Percentiles rank a stretch among this genome's conserved stretches.
These are phyloP conservation scores for Scaptomyza pallida DNA, from an alignment of 1,140 invertebrate genomes.

Conservation along the genomic window DNA sequence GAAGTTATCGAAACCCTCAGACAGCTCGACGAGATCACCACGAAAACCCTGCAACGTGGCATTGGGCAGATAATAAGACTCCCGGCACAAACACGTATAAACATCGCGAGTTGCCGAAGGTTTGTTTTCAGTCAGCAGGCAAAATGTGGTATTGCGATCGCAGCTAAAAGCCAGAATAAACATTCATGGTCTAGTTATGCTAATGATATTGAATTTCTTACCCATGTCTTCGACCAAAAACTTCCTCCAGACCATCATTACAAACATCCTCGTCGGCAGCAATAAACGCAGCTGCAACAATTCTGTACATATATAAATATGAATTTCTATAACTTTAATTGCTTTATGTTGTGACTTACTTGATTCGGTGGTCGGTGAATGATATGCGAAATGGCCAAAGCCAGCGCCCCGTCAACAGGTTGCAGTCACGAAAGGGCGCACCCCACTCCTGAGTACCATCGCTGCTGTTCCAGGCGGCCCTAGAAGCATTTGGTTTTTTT, in stretches of 20 bases:
- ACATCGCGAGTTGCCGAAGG: slow-evolving; percentile 65
- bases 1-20: slow-evolving; percentile 83
- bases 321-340: background rate
- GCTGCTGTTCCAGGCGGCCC: slow-evolving; percentile 81
- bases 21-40: slow-evolving; percentile 84
- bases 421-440: slow-evolving; percentile 82
- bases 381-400: slow-evolving; percentile 84
- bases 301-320: slow-evolving; percentile 61
- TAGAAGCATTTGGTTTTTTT: slow-evolving; percentile 37
- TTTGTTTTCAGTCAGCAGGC: slow-evolving; percentile 73
- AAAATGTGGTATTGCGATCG: slow-evolving; percentile 83
- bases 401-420: slow-evolving; percentile 79
- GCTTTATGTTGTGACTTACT: slow-evolving; percentile 42
- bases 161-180: slow-evolving; percentile 51
- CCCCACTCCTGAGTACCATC: slow-evolving; percentile 82
- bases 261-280: slow-evolving; percentile 83
- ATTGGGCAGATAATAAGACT: slow-evolving; percentile 85
- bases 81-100: slow-evolving; percentile 85
- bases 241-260: slow-evolving; percentile 83
- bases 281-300: slow-evolving; percentile 82
- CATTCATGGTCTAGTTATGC: background rate
- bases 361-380: slow-evolving; percentile 75
- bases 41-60: slow-evolving; percentile 84
- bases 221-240: slow-evolving; percentile 82
- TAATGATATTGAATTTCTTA: slow-evolving; percentile 17